Conservation (phyloP, 35 echinoderm and acorn worm species). For the Antedon bifida region DNA sequence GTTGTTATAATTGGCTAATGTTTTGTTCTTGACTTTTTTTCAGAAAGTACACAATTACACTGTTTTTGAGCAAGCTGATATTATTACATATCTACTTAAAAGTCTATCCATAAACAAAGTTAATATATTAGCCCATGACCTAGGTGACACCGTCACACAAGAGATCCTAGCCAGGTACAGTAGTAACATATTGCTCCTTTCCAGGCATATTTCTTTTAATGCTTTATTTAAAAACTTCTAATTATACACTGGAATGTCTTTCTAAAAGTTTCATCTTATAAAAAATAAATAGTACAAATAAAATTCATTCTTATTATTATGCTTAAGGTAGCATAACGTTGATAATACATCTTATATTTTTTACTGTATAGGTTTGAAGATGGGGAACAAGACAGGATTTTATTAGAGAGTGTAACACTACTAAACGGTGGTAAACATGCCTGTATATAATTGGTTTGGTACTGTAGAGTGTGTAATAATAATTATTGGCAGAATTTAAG, state of each 20-base stretch:
- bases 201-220: no score
- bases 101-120: slow-evolving; percentile 28
- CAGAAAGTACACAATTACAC: slow-evolving; percentile 46
- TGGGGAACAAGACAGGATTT: neutral
- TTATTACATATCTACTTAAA: slow-evolving; percentile 36
- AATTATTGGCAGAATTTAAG: no score
- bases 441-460: neutral
- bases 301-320: neutral
- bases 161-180: slow-evolving; percentile 74
- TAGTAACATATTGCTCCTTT: no score
- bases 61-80: slow-evolving; percentile 76
- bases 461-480: no score
- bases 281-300: neutral
- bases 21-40: neutral
- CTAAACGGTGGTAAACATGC: neutral
- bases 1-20: no score
- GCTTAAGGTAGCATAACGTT: no score
- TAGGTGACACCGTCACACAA: slow-evolving; percentile 84
- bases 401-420: neutral
- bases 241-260: neutral
- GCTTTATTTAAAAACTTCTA: no score
- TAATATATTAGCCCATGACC: slow-evolving; percentile 79
- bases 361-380: neutral
- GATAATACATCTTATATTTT: no score
- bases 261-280: neutral